phyloP scores from a whole-genome alignment of 2,888 invertebrate genomes.

The Uropetala carovei region DNA sequence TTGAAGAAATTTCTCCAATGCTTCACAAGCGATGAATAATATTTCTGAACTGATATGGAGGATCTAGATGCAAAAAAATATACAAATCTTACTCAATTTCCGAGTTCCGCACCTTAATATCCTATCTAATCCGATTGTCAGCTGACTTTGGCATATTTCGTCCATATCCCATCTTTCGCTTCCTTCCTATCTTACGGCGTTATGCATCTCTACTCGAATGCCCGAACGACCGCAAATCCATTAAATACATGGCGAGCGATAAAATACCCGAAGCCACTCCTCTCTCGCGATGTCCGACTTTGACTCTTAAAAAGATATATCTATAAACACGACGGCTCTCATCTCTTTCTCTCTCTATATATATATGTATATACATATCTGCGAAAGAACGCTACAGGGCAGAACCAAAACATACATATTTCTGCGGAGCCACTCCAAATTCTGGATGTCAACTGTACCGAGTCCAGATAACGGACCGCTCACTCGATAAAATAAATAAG shows the following conservation, averaged over 20 bases:
- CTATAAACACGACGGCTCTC: constrained; percentile 2
- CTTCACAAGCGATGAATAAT: no score
- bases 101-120: no score
- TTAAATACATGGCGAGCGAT: constrained; percentile 4
- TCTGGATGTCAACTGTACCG: background rate
- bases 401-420: background rate
- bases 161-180: background rate
- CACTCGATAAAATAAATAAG: no score
- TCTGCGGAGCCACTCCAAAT: background rate
- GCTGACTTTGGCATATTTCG: background rate
- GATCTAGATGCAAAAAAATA: no score
- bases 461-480: background rate
- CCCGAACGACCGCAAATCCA: background rate
- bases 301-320: background rate
- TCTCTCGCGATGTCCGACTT: background rate
- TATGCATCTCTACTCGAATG: background rate
- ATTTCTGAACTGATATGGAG: no score
- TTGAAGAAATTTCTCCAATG: no score
- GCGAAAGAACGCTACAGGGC: background rate
- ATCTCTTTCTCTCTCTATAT: background rate
- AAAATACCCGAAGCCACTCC: background rate
- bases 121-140: background rate
- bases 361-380: no score
- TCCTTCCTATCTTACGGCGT: background rate
- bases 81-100: no score